Evolutionary conservation across 2,888 invertebrate genomes (phyloP), one percentile per base, ranked within the genome.

Genomic region (Acrobasis consociella): DNA sequence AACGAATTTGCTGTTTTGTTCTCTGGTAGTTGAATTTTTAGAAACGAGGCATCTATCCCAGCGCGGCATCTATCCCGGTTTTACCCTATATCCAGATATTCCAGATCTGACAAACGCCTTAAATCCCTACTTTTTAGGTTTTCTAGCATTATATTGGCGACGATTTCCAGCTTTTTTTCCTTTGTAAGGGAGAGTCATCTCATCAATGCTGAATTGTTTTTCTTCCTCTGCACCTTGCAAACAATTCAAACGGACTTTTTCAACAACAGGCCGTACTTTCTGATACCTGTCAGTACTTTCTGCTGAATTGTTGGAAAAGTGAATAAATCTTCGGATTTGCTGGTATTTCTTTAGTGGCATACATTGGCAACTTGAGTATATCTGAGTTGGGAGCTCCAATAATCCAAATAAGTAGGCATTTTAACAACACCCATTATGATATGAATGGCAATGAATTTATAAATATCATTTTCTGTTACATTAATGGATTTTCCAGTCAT

Each of bases 41-140:
- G n/a, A n/a, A n/a, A n/a, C n/a, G n/a, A n/a, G n/a, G n/a, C n/a
- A n/a, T n/a, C n/a, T n/a, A n/a, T n/a, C n/a, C n/a, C n/a, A n/a
- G n/a, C n/a, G n/a, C n/a, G n/a, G n/a, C n/a, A n/a, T n/a, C n/a
- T n/a, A n/a, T n/a, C n/a, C n/a, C n/a, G n/a, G n/a, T n/a, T n/a
- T n/a, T n/a, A n/a, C n/a, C n/a, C n/a, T n/a, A n/a, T n/a, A 13
- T 39, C 58, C 62, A 16, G 62, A 59, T 22, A 46, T 53, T 59
- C 38, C 66, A 55, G 38, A 65, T 64, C 17, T 65, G 62, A n/a
- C 63, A 63, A n/a, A 70, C 64, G 31, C 55, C 49, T 62, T 53
- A 17, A 49, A 49, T 37, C 55, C 62, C n/a, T 38, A 59, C 39
- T 58, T 56, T n/a, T 56, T 56, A n/a, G 56, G 56, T 38, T 56